Conservation (phyloP, 2,888 invertebrate genomes). For the Ellobium chinense region DNA sequence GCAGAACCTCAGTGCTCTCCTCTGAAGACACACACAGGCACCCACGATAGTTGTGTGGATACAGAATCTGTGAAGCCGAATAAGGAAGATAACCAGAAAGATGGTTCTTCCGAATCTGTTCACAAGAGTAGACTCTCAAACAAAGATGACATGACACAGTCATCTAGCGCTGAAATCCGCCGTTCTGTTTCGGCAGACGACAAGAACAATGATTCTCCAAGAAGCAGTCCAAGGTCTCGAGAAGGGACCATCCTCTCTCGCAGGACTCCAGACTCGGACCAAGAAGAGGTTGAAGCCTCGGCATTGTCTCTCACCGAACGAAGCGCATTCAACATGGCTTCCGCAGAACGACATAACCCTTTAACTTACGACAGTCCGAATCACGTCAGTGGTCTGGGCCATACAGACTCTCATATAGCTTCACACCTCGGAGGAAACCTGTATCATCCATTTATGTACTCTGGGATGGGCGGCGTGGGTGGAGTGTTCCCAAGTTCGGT, state of each 20-base stretch:
- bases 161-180: too few relatives aligned
- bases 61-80: too few relatives aligned
- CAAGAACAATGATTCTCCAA: neutral
- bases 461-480: neutral
- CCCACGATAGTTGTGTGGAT: too few relatives aligned
- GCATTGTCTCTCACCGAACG: neutral
- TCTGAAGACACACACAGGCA: too few relatives aligned
- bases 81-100: too few relatives aligned
- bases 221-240: neutral
- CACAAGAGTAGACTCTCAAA: too few relatives aligned
- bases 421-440: neutral
- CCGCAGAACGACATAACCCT: neutral
- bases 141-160: too few relatives aligned
- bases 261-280: neutral
- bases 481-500: slow-evolving; percentile 5
- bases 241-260: neutral
- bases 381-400: neutral
- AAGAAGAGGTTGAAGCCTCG: neutral
- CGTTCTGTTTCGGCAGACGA: neutral
- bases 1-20: neutral
- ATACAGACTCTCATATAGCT: neutral
- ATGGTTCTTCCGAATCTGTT: too few relatives aligned
- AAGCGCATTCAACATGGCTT: slow-evolving; percentile 14
- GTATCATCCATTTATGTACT: neutral
- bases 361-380: neutral